Percentiles rank a stretch among this genome's conserved stretches.
These are phyloP conservation scores for Cardiocondyla obscurior DNA, from an alignment of 1,140 invertebrate genomes.

Conservation along the genomic window DNA sequence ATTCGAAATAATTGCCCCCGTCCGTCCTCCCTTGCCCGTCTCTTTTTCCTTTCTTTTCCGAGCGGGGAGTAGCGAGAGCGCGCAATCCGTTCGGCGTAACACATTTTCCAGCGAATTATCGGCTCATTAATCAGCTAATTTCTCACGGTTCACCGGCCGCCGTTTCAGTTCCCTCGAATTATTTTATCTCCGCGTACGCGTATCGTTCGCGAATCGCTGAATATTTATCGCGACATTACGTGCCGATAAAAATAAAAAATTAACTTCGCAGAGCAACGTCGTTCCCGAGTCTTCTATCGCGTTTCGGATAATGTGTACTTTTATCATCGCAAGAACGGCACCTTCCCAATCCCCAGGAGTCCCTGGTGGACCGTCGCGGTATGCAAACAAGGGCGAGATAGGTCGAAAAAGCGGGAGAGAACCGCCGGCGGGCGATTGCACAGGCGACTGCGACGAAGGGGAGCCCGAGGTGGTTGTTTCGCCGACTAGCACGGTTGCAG, in stretches of 20 bases:
- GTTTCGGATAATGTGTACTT: constrained; percentile 56
- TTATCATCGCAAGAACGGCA: constrained; percentile 56
- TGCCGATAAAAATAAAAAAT: constrained; percentile 7
- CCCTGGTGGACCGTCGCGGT: constrained; percentile 58
- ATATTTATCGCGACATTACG: background rate
- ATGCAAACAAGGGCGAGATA: constrained; percentile 60
- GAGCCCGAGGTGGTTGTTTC: constrained; percentile 61
- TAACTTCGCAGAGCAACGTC: background rate
- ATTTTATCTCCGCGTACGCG: background rate
- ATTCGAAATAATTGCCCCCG: constrained; percentile 81
- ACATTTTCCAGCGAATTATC: constrained; percentile 3
- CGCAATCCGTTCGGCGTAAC: background rate
- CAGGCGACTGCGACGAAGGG: constrained; percentile 48
- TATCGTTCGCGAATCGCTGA: background rate
- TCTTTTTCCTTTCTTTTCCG: constrained; percentile 3
- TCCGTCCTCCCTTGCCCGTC: constrained; percentile 35
- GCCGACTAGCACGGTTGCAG: constrained; percentile 39
- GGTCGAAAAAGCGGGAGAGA: constrained; percentile 15
- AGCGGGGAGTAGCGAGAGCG: background rate
- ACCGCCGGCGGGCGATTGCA: background rate
- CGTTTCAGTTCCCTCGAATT: background rate
- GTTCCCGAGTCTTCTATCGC: background rate
- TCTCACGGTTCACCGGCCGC: background rate
- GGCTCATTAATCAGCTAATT: background rate
- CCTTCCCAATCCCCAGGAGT: constrained; percentile 56